phyloP scores from a whole-genome alignment of 1,140 invertebrate genomes.

The Homalodisca vitripennis region DNA sequence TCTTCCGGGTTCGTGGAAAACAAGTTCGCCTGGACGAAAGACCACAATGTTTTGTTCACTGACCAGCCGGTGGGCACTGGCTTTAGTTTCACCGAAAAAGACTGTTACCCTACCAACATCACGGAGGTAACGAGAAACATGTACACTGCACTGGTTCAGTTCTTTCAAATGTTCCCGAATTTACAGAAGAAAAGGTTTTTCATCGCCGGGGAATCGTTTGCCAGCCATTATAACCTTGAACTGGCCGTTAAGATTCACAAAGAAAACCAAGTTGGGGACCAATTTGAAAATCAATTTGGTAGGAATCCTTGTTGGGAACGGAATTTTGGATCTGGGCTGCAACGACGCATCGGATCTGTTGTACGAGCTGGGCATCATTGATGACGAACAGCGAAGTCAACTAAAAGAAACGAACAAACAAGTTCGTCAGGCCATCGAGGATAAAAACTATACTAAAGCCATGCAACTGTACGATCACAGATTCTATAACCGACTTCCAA shows the following conservation, averaged over 20 bases:
- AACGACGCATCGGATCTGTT: conserved; percentile 82
- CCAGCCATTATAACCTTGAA: conserved; percentile 80
- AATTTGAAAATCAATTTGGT: conserved; percentile 59
- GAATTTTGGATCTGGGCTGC: conserved; percentile 74
- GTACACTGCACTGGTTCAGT: conserved; percentile 51
- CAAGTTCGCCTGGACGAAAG: conserved; percentile 28
- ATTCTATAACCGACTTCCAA: background rate
- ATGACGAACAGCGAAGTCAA: background rate
- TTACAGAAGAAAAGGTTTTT: conserved; percentile 66
- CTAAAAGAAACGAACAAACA: background rate
- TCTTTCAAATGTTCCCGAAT: conserved; percentile 70
- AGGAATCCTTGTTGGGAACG: conserved; percentile 82
- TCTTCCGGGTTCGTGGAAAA: background rate
- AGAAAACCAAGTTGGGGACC: conserved; percentile 60
- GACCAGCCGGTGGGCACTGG: conserved; percentile 58
- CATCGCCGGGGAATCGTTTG: conserved; percentile 86
- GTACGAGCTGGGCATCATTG: conserved; percentile 66
- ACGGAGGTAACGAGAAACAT: conserved; percentile 48
- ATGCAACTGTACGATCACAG: background rate
- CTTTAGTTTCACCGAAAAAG: conserved; percentile 66
- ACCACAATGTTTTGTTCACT: conserved; percentile 61
- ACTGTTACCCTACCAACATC: conserved; percentile 66
- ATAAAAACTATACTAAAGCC: background rate
- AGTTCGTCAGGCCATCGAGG: background rate
- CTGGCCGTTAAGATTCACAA: conserved; percentile 72